A percentile compares a stretch with the other conserved stretches of the same genome.
Evolutionary conservation across 2,797 vertebrate genomes (phyloP).

Genomic region (Enteromius paludinosus): DNA sequence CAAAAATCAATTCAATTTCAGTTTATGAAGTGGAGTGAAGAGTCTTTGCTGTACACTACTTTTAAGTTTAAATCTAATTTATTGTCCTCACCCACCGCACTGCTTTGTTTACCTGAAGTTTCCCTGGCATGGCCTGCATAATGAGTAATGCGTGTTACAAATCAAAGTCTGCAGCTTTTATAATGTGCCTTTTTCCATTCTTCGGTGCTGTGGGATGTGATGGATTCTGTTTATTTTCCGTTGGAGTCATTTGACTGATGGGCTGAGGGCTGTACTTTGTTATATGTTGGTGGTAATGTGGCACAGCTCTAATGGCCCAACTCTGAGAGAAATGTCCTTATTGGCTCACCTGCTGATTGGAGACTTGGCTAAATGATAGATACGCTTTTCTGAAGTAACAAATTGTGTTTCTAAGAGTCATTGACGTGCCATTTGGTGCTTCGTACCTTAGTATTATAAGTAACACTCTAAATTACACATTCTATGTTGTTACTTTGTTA

Average conservation of each 20-base stretch:
- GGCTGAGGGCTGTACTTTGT: constrained; percentile 58
- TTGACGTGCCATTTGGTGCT: neutral
- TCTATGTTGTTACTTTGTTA: neutral
- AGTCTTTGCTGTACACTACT: constrained; percentile 5
- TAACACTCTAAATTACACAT: neutral
- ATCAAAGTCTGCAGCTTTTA: constrained; percentile 63
- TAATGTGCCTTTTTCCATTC: constrained; percentile 67
- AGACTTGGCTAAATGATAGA: constrained; percentile 9
- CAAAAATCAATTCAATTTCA: constrained; percentile 11
- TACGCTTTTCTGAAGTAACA: neutral
- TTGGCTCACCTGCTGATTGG: constrained; percentile 34
- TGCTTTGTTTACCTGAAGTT: constrained; percentile 27
- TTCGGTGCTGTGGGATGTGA: constrained; percentile 60
- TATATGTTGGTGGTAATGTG: constrained; percentile 44
- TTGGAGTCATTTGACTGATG: constrained; percentile 69
- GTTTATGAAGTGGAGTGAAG: neutral
- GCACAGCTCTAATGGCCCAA: constrained; percentile 38
- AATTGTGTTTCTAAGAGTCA: neutral
- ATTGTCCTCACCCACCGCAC: neutral
- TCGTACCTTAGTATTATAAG: neutral
- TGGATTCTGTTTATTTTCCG: constrained; percentile 74
- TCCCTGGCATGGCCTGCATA: constrained; percentile 51
- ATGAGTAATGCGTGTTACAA: constrained; percentile 62
- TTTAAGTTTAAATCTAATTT: constrained; percentile 31
- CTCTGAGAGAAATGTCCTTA: constrained; percentile 35